These are phyloP conservation scores for Drosophila nigromelanica DNA, from an alignment of 1,140 invertebrate species.

Conservation along the genomic window DNA sequence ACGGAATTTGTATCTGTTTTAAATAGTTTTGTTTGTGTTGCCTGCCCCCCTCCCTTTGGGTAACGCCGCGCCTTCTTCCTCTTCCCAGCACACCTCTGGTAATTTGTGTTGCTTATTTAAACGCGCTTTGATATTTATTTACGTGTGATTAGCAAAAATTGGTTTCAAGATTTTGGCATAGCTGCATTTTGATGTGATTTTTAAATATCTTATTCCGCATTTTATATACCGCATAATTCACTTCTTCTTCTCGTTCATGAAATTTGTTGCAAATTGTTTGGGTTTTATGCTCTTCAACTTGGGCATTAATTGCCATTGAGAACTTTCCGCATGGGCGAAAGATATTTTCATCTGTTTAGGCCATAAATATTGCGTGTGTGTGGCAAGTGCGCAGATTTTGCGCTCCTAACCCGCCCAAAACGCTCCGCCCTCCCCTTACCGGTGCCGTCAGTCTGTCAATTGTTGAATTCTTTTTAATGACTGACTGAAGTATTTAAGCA, in stretches of 20 bases:
- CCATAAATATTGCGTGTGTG: constrained; percentile 41
- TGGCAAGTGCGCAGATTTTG: constrained; percentile 35
- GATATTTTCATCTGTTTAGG: constrained; percentile 48
- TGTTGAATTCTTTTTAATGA: constrained; percentile 52
- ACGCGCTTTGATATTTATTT: constrained; percentile 76
- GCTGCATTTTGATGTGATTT: constrained; percentile 49
- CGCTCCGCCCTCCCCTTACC: not conserved
- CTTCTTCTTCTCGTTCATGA: not conserved
- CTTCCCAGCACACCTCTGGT: not conserved
- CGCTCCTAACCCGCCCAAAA: not conserved
- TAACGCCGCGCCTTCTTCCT: not conserved
- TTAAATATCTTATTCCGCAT: constrained; percentile 26
- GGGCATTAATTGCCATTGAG: constrained; percentile 59
- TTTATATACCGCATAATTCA: constrained; percentile 31
- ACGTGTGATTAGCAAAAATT: constrained; percentile 62
- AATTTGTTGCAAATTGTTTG: constrained; percentile 23
- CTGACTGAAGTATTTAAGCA: constrained; percentile 44
- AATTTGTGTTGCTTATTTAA: constrained; percentile 59
- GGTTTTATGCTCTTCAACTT: constrained; percentile 34
- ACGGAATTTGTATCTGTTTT: constrained; percentile 77
- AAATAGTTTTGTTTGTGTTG: constrained; percentile 53
- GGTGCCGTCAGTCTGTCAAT: constrained; percentile 55
- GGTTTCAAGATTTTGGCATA: constrained; percentile 38
- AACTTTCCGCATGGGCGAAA: not conserved
- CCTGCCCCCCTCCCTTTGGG: no score